phyloP scores from a whole-genome alignment of 1,140 invertebrate genomes.

The Lordiphosa mommai region DNA sequence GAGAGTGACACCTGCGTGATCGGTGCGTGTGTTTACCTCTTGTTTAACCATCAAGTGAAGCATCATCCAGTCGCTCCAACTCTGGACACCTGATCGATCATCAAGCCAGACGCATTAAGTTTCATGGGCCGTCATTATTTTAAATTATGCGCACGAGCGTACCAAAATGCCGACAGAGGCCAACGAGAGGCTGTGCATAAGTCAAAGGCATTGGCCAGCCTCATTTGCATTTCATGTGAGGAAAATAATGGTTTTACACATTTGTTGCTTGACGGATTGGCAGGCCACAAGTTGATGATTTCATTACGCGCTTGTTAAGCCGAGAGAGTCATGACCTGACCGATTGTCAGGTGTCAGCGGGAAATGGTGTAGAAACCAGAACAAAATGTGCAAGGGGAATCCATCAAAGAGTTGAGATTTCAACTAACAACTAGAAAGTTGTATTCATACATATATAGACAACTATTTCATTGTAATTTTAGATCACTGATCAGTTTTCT shows the following conservation, averaged over 20 bases:
- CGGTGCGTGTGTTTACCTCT: slow-evolving; percentile 39
- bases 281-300: slow-evolving; percentile 58
- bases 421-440: too few relatives aligned
- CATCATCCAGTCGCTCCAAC: slow-evolving; percentile 27
- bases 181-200: slow-evolving; percentile 40
- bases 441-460: too few relatives aligned
- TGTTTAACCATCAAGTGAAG: slow-evolving; percentile 39
- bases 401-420: too few relatives aligned
- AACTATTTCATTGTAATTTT: too few relatives aligned
- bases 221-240: slow-evolving; percentile 62
- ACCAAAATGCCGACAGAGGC: slow-evolving; percentile 7
- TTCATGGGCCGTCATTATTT: slow-evolving; percentile 71
- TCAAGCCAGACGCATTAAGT: slow-evolving; percentile 66
- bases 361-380: background rate
- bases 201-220: slow-evolving; percentile 56
- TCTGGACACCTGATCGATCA: slow-evolving; percentile 42
- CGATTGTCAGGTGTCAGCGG: slow-evolving; percentile 11
- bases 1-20: slow-evolving; percentile 44
- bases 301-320: slow-evolving; percentile 32
- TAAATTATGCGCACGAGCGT: slow-evolving; percentile 74
- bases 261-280: slow-evolving; percentile 57
- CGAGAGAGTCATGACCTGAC: slow-evolving; percentile 2
- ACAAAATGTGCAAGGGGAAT: background rate
- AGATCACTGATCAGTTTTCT: too few relatives aligned
- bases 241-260: slow-evolving; percentile 56